Percentiles rank a stretch among this genome's conserved stretches.
These are phyloP conservation scores for Danio choprae DNA, from an alignment of 2,797 vertebrate species.

Conservation along the genomic window DNA sequence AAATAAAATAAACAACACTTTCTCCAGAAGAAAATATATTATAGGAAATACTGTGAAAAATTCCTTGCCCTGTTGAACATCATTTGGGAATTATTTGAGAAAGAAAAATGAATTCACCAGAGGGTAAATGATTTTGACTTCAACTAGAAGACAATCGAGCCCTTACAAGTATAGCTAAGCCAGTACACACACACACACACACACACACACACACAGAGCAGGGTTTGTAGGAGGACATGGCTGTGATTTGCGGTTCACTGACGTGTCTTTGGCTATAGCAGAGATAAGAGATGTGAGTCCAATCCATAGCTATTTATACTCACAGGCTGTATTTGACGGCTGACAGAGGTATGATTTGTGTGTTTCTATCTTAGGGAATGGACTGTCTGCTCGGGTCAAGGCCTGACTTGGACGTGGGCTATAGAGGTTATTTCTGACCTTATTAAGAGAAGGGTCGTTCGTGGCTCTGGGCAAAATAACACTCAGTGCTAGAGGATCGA, in stretches of 20 bases:
- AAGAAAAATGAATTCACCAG: too few relatives aligned
- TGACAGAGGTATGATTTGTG: constrained; percentile 74
- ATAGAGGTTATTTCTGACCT: constrained; percentile 29
- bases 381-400: constrained; percentile 53
- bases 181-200: too few relatives aligned
- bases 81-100: too few relatives aligned
- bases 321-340: constrained; percentile 48
- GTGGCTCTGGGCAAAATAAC: constrained; percentile 1
- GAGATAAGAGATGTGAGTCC: constrained; percentile 51
- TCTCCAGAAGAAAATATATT: too few relatives aligned
- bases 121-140: too few relatives aligned
- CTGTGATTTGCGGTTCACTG: constrained; percentile 54
- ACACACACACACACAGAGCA: neutral
- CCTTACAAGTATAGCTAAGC: too few relatives aligned
- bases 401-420: constrained; percentile 30
- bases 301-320: constrained; percentile 57
- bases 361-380: constrained; percentile 69
- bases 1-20: too few relatives aligned
- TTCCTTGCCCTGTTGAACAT: too few relatives aligned
- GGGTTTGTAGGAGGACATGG: constrained; percentile 42
- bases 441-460: constrained; percentile 25
- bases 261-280: constrained; percentile 48
- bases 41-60: too few relatives aligned
- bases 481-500: neutral
- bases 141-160: too few relatives aligned